Evolutionary conservation across 2,113 vertebrate genomes (phyloP).

Genomic region (Polyodon spathula): DNA sequence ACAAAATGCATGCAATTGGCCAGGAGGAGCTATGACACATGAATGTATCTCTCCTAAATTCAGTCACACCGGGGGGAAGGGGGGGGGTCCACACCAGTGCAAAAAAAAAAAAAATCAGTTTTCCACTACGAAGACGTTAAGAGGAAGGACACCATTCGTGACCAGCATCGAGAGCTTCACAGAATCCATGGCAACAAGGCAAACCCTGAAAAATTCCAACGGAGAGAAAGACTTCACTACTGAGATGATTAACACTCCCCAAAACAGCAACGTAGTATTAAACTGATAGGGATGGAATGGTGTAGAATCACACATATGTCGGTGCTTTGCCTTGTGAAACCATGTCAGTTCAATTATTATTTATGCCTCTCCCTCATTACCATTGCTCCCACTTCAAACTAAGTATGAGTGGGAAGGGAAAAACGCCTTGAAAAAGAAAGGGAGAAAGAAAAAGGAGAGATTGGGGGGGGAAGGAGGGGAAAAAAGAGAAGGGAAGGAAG

Average conservation of each 20-base stretch:
- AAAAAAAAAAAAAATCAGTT: constrained; percentile 37
- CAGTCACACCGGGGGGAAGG: constrained; percentile 24
- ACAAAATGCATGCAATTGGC: constrained; percentile 14
- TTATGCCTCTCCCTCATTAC: not conserved
- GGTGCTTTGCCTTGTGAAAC: not conserved
- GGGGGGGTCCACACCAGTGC: too few species aligned
- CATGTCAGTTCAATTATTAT: not conserved
- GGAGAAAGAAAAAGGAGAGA: too few species aligned
- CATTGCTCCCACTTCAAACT: too few species aligned
- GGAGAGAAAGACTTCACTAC: constrained; percentile 1
- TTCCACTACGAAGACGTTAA: constrained; percentile 46
- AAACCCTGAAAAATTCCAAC: constrained; percentile 51
- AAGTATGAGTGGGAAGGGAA: too few species aligned
- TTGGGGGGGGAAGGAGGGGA: too few species aligned
- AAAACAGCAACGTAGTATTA: constrained; percentile 38
- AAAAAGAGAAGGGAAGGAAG: too few species aligned
- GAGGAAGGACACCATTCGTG: constrained; percentile 47
- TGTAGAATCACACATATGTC: not conserved
- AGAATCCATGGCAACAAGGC: constrained; percentile 56
- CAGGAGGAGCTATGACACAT: constrained; percentile 20
- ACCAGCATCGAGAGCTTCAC: constrained; percentile 47
- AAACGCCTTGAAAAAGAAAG: too few species aligned
- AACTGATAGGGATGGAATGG: not conserved
- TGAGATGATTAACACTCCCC: constrained; percentile 17
- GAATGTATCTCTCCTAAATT: constrained; percentile 25